These are phyloP conservation scores for Holothuria glaberrima DNA, from an alignment of 35 echinoderm and acorn worm genomes.

Conservation along the genomic window DNA sequence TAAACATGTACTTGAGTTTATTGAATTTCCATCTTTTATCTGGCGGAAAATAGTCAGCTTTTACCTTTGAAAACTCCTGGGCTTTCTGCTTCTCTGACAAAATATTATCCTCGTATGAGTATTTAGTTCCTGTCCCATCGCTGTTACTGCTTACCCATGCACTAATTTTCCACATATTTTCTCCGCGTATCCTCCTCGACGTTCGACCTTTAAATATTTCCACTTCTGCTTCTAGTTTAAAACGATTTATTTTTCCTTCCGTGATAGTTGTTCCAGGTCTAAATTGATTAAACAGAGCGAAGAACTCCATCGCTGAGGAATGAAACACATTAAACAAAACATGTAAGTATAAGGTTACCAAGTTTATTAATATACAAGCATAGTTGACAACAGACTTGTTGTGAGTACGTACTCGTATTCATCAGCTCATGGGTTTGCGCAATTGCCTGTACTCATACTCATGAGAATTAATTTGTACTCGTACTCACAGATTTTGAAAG, in stretches of 20 bases:
- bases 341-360: too few species aligned
- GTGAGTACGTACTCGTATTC: too few species aligned
- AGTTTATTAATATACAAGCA: too few species aligned
- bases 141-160: constrained; percentile 74
- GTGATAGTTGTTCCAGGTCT: background rate
- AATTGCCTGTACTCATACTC: too few species aligned
- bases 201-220: constrained; percentile 18
- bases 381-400: too few species aligned
- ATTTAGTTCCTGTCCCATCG: constrained; percentile 69
- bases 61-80: background rate
- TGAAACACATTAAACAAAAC: background rate
- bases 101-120: constrained; percentile 55
- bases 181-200: constrained; percentile 6
- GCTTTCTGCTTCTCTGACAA: constrained; percentile 57
- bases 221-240: background rate
- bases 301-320: constrained; percentile 5
- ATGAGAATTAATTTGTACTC: too few species aligned
- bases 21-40: constrained; percentile 11
- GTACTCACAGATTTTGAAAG: too few species aligned
- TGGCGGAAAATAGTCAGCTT: background rate
- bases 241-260: background rate
- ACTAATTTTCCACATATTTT: constrained; percentile 37
- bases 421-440: too few species aligned
- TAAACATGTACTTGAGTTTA: constrained; percentile 30
- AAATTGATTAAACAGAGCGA: background rate